These are phyloP conservation scores for Halesus radiatus DNA, from an alignment of 1,140 invertebrate genomes.

Conservation along the genomic window DNA sequence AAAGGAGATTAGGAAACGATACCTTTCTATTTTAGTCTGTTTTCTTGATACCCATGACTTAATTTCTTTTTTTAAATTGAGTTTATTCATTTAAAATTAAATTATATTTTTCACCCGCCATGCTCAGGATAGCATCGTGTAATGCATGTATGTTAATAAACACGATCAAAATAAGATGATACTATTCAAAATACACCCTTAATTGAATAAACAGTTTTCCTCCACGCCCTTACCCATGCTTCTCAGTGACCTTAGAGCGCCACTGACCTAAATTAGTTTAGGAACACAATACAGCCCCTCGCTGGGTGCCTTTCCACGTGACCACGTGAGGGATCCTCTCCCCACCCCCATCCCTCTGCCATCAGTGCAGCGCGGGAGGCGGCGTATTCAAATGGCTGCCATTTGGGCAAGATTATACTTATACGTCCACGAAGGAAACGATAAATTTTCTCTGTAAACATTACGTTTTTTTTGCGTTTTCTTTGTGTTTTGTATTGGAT, in stretches of 20 bases:
- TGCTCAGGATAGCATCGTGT: too few species aligned
- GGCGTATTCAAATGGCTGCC: slow-evolving; percentile 32
- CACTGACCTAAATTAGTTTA: slow-evolving; percentile 38
- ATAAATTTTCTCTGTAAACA: slow-evolving; percentile 21
- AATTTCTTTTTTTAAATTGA: too few species aligned
- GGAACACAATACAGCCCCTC: slow-evolving; percentile 14
- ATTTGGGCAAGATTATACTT: slow-evolving; percentile 5
- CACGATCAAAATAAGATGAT: too few species aligned
- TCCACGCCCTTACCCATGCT: background rate
- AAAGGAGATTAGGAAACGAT: too few species aligned
- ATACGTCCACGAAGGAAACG: background rate
- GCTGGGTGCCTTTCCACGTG: background rate
- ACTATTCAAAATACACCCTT: too few species aligned
- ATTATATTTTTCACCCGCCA: too few species aligned
- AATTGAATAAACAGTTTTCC: too few species aligned
- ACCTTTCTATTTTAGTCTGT: too few species aligned
- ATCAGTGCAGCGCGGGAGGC: background rate
- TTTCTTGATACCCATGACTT: too few species aligned
- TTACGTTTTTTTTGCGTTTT: background rate
- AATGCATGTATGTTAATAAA: too few species aligned
- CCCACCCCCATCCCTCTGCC: too few species aligned
- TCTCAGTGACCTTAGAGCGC: background rate
- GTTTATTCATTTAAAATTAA: too few species aligned
- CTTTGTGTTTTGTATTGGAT: background rate
- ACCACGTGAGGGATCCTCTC: background rate